phyloP scores from a whole-genome alignment of 92 coral and sea anemone species.

The Pocillopora meandrina region DNA sequence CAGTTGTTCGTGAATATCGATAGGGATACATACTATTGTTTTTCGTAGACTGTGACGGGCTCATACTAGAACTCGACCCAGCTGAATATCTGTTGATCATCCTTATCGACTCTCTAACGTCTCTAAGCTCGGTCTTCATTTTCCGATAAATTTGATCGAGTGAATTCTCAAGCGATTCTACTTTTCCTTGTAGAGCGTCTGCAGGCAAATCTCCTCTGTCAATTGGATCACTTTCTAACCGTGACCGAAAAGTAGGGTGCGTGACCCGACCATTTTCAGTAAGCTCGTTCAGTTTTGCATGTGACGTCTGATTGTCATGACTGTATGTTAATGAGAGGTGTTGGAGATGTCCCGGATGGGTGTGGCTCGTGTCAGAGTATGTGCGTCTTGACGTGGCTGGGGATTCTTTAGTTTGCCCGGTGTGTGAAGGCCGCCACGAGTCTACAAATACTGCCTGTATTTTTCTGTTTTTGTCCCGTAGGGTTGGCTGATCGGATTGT shows the following conservation, averaged over 20 bases:
- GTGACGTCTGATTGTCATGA: not conserved
- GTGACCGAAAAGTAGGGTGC: conserved; percentile 11
- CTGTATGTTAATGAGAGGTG: conserved; percentile 4
- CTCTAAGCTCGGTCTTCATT: conserved; percentile 87
- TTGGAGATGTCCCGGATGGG: conserved; percentile 36
- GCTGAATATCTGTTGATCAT: conserved; percentile 27
- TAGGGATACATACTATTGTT: not conserved
- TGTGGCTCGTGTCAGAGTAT: not conserved
- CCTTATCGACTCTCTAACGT: conserved; percentile 74
- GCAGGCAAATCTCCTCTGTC: conserved; percentile 73
- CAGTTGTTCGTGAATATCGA: conserved; percentile 17
- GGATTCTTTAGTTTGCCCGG: conserved; percentile 3
- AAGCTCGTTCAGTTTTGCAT: conserved; percentile 8
- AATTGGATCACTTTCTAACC: conserved; percentile 68
- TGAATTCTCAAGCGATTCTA: conserved; percentile 77
- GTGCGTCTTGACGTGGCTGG: not conserved
- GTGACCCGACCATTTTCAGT: conserved; percentile 22
- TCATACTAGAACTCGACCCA: conserved; percentile 5
- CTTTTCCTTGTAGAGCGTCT: conserved; percentile 69
- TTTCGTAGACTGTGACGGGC: conserved; percentile 17
- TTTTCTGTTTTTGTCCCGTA: conserved; percentile 37
- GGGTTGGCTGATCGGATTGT: conserved; percentile 14
- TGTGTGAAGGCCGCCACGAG: conserved; percentile 40
- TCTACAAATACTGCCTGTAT: conserved; percentile 61
- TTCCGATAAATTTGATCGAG: conserved; percentile 89